Conservation (phyloP, 2,113 vertebrate species). For the Nycticryphes semicollaris region DNA sequence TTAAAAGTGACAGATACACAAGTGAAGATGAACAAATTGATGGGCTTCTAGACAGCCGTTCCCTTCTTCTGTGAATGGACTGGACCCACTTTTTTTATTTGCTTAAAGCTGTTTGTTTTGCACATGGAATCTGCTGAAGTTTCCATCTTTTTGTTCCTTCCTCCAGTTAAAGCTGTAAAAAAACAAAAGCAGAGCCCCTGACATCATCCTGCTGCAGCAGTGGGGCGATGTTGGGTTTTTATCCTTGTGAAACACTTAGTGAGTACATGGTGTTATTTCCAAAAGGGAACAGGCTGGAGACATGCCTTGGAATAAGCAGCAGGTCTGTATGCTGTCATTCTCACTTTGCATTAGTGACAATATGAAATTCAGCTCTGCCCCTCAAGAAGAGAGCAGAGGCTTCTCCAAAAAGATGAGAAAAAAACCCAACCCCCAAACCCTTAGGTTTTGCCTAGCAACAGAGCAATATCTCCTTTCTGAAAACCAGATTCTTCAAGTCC, state of each 20-base stretch:
- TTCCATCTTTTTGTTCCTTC: not conserved
- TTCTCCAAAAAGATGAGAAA: not conserved
- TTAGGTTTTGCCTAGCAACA: constrained; percentile 40
- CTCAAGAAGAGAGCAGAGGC: constrained; percentile 35
- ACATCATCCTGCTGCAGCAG: not conserved
- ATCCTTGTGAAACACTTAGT: not conserved
- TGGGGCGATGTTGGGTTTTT: not conserved
- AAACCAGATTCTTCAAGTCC: not conserved
- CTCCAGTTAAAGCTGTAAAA: not conserved
- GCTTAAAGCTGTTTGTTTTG: not conserved
- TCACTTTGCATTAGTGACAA: constrained; percentile 26
- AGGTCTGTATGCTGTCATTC: constrained; percentile 36
- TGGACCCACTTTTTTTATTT: not conserved
- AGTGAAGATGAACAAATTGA: not conserved
- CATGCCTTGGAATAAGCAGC: constrained; percentile 44
- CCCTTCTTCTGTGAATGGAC: not conserved
- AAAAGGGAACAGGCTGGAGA: constrained; percentile 15
- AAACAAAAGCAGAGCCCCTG: not conserved
- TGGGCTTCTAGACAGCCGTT: not conserved
- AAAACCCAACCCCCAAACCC: not conserved
- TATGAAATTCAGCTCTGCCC: constrained; percentile 36
- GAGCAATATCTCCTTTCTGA: not conserved
- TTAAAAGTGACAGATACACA: not conserved
- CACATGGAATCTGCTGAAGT: not conserved
- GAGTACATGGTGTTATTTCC: not conserved